Evolutionary conservation across 2,888 invertebrate species (phyloP), one percentile per base, ranked within the genome.

Genomic region (Doris montereyensis): DNA sequence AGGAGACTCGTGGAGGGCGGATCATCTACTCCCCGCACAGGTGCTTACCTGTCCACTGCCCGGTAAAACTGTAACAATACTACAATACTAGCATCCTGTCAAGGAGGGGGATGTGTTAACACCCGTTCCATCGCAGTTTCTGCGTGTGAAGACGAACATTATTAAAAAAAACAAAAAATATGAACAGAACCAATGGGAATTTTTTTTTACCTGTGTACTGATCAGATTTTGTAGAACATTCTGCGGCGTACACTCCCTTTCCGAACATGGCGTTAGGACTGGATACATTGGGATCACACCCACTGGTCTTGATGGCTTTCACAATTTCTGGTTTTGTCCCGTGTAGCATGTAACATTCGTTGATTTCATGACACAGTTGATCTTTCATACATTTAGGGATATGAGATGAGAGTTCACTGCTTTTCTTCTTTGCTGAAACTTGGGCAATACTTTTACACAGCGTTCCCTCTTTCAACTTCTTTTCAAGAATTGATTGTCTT

Each of bases 221-320:
- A 72, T 88, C 87, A n/a, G 86, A 85, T 80, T 88, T 88, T 26
- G 85, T 86, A 10, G 86, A 82, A 72, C 83, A 84, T 75, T 88
- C 88, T 0, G 86, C 86, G 13, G 84, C 83, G 77, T 88, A 88
- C 62, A 87, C 77, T 0, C 87, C 88, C 52, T 72, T 28, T 1
- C 88, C 88, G 80, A 87, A 85, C 85, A 86, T 85, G 17, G 82
- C 83, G 1, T 79, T 79, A 0, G 79, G 79, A 57, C 78, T 84
- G 4, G 83, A 81, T 4, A 82, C 76, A 13, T 85, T 82, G 4
- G 71, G 58, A 41, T 88, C 88, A 4, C 86, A 70, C 0, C 88
- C 88, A 21, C 82, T 79, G 4, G 81, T 65, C 21, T 81, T 71
- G 5, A 88, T 86, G 1, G 78, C 82, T 3, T 84, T 72, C 0